Percentiles rank a stretch among this genome's conserved stretches.
phyloP scores from a whole-genome alignment of 2,113 vertebrate species.

The Amazona vittata region DNA sequence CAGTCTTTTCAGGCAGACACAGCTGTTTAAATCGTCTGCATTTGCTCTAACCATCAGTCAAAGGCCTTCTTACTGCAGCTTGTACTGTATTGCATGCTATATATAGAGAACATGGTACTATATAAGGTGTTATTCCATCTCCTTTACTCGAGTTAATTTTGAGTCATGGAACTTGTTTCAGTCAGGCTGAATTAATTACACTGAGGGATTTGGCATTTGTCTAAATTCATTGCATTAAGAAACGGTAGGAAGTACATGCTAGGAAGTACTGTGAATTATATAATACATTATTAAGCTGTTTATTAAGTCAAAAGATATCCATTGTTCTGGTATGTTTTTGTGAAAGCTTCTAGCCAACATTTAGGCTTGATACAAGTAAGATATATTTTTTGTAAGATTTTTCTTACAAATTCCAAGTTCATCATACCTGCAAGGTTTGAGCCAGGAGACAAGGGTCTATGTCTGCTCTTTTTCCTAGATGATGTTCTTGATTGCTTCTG shows the following conservation, averaged over 20 bases:
- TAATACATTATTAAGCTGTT: background rate
- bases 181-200: background rate
- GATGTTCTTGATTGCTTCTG: background rate
- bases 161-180: background rate
- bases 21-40: background rate
- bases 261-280: background rate
- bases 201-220: background rate
- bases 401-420: background rate
- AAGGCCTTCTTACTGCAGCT: background rate
- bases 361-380: background rate
- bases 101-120: background rate
- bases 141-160: background rate
- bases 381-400: background rate
- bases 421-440: background rate
- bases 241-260: background rate
- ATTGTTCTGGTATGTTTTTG: background rate
- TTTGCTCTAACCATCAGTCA: background rate
- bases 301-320: background rate
- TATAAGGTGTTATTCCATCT: background rate
- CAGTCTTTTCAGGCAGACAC: background rate
- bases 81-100: no score
- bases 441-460: background rate
- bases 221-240: background rate
- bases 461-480: fast-evolving
- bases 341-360: background rate